Percentiles rank a stretch among this genome's conserved stretches.
phyloP scores from a whole-genome alignment of 2,113 vertebrate genomes.

The Lamprologus ornatipinnis region DNA sequence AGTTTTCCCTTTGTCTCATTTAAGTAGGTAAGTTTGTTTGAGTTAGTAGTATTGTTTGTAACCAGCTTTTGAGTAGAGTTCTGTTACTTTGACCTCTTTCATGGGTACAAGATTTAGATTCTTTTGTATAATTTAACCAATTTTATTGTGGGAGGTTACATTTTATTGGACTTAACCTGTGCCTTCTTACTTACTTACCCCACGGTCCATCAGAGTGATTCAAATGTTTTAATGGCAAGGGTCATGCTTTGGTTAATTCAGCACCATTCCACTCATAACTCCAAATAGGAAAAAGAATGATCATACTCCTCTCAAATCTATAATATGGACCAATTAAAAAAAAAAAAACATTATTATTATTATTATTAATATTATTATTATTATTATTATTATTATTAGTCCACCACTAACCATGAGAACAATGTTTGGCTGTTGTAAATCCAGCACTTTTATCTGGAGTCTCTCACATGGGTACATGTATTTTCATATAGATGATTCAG shows the following conservation, averaged over 20 bases:
- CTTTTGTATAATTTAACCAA: background rate
- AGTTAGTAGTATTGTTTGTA: background rate
- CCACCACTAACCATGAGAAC: background rate
- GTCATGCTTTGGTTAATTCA: background rate
- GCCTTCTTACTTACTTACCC: background rate
- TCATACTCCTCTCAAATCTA: background rate
- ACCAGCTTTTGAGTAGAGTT: background rate
- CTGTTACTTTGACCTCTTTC: background rate
- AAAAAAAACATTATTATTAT: background rate
- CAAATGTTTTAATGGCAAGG: background rate
- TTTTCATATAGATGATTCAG: background rate
- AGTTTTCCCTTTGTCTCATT: background rate
- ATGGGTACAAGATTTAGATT: background rate
- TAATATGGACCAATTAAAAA: rapidly evolving
- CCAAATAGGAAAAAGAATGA: background rate
- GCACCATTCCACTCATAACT: background rate
- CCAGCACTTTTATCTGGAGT: background rate
- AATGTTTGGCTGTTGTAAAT: background rate
- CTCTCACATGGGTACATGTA: background rate
- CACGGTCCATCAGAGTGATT: background rate
- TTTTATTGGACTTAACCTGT: background rate
- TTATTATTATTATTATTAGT: background rate
- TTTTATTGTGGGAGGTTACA: background rate
- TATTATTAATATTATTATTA: background rate
- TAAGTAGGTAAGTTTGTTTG: background rate